A percentile compares a stretch with the other conserved stretches of the same genome.
phyloP scores from a whole-genome alignment of 2,113 vertebrate genomes.

The Quiscalus mexicanus region DNA sequence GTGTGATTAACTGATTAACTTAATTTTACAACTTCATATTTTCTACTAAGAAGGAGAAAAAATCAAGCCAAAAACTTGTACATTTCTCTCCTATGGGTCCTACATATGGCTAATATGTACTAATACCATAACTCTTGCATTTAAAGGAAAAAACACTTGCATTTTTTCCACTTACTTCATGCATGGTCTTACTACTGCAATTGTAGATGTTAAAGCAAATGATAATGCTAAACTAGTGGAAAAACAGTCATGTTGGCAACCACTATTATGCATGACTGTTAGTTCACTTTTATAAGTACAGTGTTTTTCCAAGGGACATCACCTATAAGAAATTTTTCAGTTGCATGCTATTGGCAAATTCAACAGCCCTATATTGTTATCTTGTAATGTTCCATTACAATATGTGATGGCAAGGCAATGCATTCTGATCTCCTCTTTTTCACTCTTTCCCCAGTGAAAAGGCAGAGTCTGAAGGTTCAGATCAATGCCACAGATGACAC shows the following conservation, averaged over 20 bases:
- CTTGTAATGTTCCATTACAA: neutral
- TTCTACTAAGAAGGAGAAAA: neutral
- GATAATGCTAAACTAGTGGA: neutral
- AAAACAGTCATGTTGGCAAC: neutral
- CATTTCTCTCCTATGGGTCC: neutral
- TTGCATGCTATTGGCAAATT: neutral
- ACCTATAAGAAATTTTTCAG: neutral
- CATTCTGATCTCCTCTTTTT: neutral
- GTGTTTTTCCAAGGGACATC: neutral
- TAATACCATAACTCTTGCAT: neutral
- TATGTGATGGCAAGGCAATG: neutral
- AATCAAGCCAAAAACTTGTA: neutral
- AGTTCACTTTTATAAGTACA: neutral
- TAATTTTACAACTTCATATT: neutral
- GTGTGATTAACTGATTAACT: neutral
- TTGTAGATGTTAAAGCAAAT: neutral
- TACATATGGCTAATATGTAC: neutral
- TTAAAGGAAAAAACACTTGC: neutral
- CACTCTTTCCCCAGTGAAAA: constrained; percentile 78
- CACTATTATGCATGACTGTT: neutral
- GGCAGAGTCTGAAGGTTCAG: constrained; percentile 88
- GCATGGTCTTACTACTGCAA: neutral
- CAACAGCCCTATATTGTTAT: neutral
- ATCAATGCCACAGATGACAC: constrained; percentile 92
- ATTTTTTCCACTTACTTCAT: neutral